Conservation (phyloP, 2,888 invertebrate species). For the Lithophane semibrunnea region DNA sequence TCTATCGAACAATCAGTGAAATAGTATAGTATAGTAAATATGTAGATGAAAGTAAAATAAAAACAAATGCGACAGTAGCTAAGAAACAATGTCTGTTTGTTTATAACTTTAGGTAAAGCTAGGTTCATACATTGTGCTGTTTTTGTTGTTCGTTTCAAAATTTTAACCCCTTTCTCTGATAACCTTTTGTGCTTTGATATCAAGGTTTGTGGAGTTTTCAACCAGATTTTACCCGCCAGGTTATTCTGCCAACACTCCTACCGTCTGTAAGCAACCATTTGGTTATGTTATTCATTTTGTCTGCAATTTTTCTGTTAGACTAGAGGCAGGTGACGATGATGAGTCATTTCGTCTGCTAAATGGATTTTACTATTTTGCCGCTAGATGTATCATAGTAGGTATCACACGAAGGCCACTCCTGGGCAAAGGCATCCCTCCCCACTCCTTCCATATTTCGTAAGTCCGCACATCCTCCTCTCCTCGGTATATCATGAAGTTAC, state of each 20-base stretch:
- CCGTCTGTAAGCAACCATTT: background rate
- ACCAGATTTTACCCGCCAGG: background rate
- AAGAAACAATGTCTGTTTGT: constrained; percentile 25
- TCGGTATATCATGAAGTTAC: background rate
- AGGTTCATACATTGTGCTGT: background rate
- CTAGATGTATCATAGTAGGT: background rate
- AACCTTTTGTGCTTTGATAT: background rate
- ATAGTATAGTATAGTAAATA: no score
- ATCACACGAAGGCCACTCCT: background rate
- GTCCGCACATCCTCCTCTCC: background rate
- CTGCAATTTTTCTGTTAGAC: no score
- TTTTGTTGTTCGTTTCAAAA: background rate
- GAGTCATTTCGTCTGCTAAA: background rate
- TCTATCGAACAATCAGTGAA: no score
- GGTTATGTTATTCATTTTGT: no score
- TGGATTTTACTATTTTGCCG: background rate
- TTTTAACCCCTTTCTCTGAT: background rate
- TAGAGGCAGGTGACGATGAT: background rate
- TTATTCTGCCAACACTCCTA: background rate
- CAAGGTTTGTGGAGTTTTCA: background rate
- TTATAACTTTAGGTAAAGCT: constrained; percentile 12
- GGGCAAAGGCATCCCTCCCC: background rate
- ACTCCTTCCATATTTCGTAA: background rate
- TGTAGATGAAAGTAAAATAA: background rate
- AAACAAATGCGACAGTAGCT: background rate